Percentiles rank a stretch among this genome's conserved stretches.
Conservation (phyloP, 2,888 invertebrate species). For the Cacoxenus indagator region DNA sequence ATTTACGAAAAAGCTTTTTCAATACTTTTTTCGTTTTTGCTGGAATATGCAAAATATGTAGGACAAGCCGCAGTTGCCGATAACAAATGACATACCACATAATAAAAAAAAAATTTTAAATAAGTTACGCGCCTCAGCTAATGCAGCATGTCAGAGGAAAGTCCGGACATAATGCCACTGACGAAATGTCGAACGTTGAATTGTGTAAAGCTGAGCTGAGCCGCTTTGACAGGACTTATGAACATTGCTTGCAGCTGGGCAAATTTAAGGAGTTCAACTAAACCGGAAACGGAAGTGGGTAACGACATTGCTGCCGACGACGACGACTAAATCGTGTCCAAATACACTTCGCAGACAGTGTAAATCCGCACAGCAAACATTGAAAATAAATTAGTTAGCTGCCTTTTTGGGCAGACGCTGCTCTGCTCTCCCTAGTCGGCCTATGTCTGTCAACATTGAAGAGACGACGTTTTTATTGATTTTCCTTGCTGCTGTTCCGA, state of each 20-base stretch:
- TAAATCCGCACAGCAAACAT: conserved; percentile 24
- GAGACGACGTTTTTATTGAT: conserved; percentile 22
- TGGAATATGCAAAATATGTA: conserved; percentile 4
- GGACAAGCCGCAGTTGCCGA: conserved; percentile 27
- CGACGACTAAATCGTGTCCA: background rate
- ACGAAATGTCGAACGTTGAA: background rate
- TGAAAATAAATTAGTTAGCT: conserved; percentile 25
- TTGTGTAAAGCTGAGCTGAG: background rate
- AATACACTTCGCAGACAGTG: background rate
- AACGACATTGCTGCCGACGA: too few relatives aligned
- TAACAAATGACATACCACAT: conserved; percentile 24
- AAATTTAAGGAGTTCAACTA: background rate
- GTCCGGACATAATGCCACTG: background rate
- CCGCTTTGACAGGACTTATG: background rate
- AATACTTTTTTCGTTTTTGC: background rate
- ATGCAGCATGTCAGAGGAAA: background rate
- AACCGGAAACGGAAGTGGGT: too few relatives aligned
- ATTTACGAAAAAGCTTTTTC: conserved; percentile 19
- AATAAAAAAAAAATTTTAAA: background rate
- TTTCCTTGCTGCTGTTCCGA: conserved; percentile 37
- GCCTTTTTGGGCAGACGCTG: background rate
- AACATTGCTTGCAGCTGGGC: background rate
- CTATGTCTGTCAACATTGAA: background rate
- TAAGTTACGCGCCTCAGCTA: background rate
- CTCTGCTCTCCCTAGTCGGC: conserved; percentile 36